phyloP scores from a whole-genome alignment of 2,797 vertebrate genomes.

The Orestias chungarensis region DNA sequence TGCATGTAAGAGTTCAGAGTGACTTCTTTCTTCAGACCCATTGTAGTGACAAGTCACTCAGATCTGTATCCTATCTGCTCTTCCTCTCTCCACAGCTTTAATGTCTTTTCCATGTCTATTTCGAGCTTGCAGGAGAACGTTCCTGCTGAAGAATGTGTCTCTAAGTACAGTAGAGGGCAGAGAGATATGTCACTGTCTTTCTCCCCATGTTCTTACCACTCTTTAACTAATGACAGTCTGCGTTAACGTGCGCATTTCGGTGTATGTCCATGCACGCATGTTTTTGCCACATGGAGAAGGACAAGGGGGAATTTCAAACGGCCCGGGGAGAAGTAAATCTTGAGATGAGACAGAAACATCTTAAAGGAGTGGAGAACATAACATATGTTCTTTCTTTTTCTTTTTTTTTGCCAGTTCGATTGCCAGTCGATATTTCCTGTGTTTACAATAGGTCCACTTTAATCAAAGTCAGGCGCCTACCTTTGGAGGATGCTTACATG shows the following conservation, averaged over 20 bases:
- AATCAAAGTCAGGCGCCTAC: slow-evolving; percentile 65
- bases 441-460: slow-evolving; percentile 66
- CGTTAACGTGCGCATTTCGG: slow-evolving; percentile 2
- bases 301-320: slow-evolving; percentile 17
- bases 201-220: slow-evolving; percentile 60
- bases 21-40: slow-evolving; percentile 43
- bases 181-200: slow-evolving; percentile 77
- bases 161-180: slow-evolving; percentile 65
- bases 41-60: slow-evolving; percentile 41
- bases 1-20: slow-evolving; percentile 37
- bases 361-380: slow-evolving; percentile 28
- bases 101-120: slow-evolving; percentile 80
- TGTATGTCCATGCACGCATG: not conserved
- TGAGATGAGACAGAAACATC: slow-evolving; percentile 41
- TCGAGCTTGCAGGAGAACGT: slow-evolving; percentile 66
- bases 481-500: slow-evolving; percentile 25
- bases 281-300: slow-evolving; percentile 29
- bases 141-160: slow-evolving; percentile 76
- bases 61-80: slow-evolving; percentile 61
- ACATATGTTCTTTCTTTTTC: slow-evolving; percentile 56
- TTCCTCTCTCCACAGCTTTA: slow-evolving; percentile 71
- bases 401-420: slow-evolving; percentile 49
- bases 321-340: slow-evolving; percentile 35
- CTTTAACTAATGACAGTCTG: slow-evolving; percentile 73
- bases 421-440: slow-evolving; percentile 65